A percentile compares a stretch with the other conserved stretches of the same genome.
Evolutionary conservation across 2,888 invertebrate species (phyloP).

Genomic region (Mythimna loreyi): DNA sequence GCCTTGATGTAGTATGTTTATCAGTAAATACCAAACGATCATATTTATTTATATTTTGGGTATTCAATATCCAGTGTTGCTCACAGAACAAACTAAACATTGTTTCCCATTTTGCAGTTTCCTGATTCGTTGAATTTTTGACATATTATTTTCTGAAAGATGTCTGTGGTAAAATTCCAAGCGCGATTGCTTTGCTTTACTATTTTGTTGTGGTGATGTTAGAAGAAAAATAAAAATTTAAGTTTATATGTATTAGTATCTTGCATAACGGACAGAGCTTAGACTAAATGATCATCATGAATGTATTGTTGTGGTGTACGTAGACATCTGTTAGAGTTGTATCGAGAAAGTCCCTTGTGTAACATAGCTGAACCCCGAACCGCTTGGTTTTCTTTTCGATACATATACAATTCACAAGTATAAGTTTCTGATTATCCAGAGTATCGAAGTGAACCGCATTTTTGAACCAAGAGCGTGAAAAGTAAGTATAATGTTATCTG

Average conservation of each 20-base stretch:
- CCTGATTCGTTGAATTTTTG: conserved; percentile 38
- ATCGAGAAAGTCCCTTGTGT: conserved; percentile 35
- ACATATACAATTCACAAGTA: conserved; percentile 19
- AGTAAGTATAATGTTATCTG: conserved; percentile 38
- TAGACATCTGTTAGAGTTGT: background rate
- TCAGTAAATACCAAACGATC: no score
- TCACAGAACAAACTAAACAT: background rate
- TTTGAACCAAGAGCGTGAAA: conserved; percentile 17
- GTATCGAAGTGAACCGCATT: conserved; percentile 23
- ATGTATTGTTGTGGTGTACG: conserved; percentile 18
- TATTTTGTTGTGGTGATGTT: conserved; percentile 64
- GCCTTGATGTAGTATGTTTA: no score
- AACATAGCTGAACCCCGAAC: conserved; percentile 39
- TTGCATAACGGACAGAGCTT: conserved; percentile 27
- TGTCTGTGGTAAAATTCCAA: conserved; percentile 61
- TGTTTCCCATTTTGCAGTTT: background rate
- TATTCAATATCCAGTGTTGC: conserved; percentile 13
- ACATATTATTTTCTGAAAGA: conserved; percentile 22
- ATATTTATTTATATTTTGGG: background rate
- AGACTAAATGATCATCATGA: conserved; percentile 7
- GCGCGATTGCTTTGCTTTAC: conserved; percentile 55
- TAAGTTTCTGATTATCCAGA: conserved; percentile 18
- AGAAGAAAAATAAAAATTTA: conserved; percentile 54
- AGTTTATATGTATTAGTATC: conserved; percentile 40
- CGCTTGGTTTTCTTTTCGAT: conserved; percentile 54